These are phyloP conservation scores for Callithrix jacchus DNA, from an alignment of 2,113 vertebrate genomes.

Conservation along the genomic window DNA sequence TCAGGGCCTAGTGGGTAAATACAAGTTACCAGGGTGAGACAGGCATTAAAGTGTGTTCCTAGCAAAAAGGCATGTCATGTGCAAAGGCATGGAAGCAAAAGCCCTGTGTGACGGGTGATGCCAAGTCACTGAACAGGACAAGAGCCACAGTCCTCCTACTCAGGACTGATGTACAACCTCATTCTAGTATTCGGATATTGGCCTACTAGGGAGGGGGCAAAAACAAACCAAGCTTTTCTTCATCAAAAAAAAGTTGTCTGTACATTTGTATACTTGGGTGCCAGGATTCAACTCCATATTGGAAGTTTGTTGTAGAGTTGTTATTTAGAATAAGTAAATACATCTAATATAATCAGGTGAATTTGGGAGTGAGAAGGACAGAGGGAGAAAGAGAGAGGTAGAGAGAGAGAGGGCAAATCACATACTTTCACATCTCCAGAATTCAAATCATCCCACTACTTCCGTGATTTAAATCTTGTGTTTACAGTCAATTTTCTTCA, in stretches of 20 bases:
- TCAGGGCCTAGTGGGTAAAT: not conserved
- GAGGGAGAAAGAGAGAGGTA: not conserved
- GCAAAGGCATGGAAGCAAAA: not conserved
- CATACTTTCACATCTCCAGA: not conserved
- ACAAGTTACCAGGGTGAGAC: not conserved
- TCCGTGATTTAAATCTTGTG: not conserved
- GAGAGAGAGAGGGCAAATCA: not conserved
- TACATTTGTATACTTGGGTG: not conserved
- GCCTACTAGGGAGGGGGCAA: not conserved
- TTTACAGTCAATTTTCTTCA: not conserved
- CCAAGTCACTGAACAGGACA: not conserved
- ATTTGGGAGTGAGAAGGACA: not conserved
- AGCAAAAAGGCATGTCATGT: not conserved
- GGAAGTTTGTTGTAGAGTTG: not conserved
- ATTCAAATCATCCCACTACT: not conserved
- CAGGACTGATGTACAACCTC: not conserved
- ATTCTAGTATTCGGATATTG: not conserved
- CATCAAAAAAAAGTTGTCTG: not conserved
- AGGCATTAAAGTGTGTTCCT: not conserved
- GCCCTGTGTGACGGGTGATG: no score
- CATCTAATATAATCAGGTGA: not conserved
- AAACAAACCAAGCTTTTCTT: not conserved
- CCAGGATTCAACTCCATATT: not conserved
- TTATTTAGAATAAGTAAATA: conserved; percentile 40
- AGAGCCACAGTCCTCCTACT: not conserved